phyloP scores from a whole-genome alignment of 2,888 invertebrate genomes.

The Apoderus coryli region DNA sequence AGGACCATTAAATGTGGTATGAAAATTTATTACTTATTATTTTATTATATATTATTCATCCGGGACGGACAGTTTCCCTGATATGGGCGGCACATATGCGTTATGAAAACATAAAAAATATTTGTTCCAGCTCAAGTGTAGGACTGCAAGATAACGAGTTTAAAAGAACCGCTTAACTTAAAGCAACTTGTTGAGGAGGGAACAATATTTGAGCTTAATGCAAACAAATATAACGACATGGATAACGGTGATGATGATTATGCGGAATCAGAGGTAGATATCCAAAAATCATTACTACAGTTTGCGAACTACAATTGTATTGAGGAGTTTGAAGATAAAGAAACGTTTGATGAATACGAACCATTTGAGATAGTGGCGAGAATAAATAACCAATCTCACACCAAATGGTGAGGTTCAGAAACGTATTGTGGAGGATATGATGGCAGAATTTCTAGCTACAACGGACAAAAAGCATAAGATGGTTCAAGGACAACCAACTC shows the following conservation, averaged over 20 bases:
- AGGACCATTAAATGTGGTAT: too few species aligned
- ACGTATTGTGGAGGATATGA: conserved; percentile 46
- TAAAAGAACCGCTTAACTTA: conserved; percentile 4
- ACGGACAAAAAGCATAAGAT: too few species aligned
- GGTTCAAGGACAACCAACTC: too few species aligned
- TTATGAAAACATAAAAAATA: too few species aligned
- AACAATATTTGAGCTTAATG: conserved; percentile 25
- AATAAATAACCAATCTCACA: conserved; percentile 39
- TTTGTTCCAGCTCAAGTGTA: too few species aligned
- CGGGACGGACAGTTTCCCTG: too few species aligned
- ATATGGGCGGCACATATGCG: too few species aligned
- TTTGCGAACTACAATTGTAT: conserved; percentile 20
- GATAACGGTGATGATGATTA: conserved; percentile 18
- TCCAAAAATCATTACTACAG: conserved; percentile 19
- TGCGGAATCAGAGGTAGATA: conserved; percentile 16
- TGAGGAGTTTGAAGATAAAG: conserved; percentile 30
- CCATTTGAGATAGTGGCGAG: conserved; percentile 40
- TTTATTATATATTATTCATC: too few species aligned
- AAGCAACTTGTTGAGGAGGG: conserved; percentile 24
- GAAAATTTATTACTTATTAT: too few species aligned
- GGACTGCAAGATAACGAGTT: conserved; percentile 2
- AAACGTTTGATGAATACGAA: conserved; percentile 29
- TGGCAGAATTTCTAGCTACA: too few species aligned
- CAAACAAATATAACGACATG: conserved; percentile 23
- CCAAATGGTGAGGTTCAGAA: conserved; percentile 43